Base-by-base conservation (phyloP, 2,888 invertebrate species). In the Limnephilus lunatus region DNA sequence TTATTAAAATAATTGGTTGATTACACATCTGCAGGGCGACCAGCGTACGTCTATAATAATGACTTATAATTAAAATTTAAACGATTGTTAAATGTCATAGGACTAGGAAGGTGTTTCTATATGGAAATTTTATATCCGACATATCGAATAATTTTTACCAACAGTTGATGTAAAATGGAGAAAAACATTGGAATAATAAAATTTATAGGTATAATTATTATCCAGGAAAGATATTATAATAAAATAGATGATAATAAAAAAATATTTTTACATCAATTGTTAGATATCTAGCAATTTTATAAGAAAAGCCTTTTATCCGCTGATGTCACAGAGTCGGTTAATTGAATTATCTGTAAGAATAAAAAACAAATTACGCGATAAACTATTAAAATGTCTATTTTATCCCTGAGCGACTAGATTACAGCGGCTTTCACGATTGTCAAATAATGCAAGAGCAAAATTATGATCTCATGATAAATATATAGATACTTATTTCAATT, bases 71-170 rank as follows among this genome's bases (percentile, higher is more conserved):
- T 91, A 91, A 90, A 82, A 81, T 86, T 85, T 86, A 81, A 90
- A 89, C 48, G 30, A 82, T 35, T 32, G 89, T 90, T 81, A 93
- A 93, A 93, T 93, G 92, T 90, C 92, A 93, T 86, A 93, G 92
- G 90, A 48, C 86, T 83, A 92, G 89, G 89, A 90, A 92, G 89
- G 91, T 91, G 91, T 19, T 25, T 53, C 25, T 89, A 80, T 35
- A 89, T 35, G 88, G n/a, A 80, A 68, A 80, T 89, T 80, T 80
- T 85, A 68, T 68, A n/a, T 68, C 25, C 25, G 25, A 68, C 25
- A 25, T n/a, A 68, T 68, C 25, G 25, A 68, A 9, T 68, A 9
- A 25, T 68, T 68, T 68, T 68, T 25, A 68, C 9, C 1, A 68
- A 25, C n/a, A n/a, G 25, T 68, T 25, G 9, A n/a, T 68, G 25